These are phyloP conservation scores for Xylocampa areola DNA, from an alignment of 2,888 invertebrate species.

Conservation along the genomic window DNA sequence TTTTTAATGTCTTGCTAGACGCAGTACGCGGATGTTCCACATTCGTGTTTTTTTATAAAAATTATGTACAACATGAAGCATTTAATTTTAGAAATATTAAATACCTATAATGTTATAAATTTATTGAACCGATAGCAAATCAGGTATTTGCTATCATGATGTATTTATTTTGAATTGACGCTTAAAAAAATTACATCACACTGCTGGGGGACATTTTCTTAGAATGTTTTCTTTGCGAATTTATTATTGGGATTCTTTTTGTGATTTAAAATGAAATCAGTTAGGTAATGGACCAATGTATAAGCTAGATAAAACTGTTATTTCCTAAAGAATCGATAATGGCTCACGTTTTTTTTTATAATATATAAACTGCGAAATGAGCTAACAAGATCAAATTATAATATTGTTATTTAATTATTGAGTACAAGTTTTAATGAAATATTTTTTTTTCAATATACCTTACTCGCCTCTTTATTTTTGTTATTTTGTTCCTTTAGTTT, in stretches of 20 bases:
- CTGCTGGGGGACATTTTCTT: conserved; percentile 74
- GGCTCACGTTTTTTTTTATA: conserved; percentile 81
- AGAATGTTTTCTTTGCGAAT: conserved; percentile 71
- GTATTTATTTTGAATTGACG: conserved; percentile 83
- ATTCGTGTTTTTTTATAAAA: conserved; percentile 68
- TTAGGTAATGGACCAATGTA: conserved; percentile 86
- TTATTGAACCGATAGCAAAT: conserved; percentile 77
- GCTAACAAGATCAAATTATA: conserved; percentile 88
- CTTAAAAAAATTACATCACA: conserved; percentile 85
- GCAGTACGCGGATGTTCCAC: conserved; percentile 65
- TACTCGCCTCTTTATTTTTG: conserved; percentile 87
- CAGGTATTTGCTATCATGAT: conserved; percentile 75
- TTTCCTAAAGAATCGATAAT: conserved; percentile 70
- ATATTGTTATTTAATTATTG: conserved; percentile 90
- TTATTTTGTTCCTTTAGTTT: conserved; percentile 89
- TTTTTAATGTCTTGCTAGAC: conserved; percentile 69
- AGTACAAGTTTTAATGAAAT: conserved; percentile 89
- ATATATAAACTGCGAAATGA: conserved; percentile 77
- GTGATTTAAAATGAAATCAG: conserved; percentile 65
- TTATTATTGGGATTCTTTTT: conserved; percentile 66
- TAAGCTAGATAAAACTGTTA: conserved; percentile 78
- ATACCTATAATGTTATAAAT: conserved; percentile 82
- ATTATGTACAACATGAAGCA: conserved; percentile 88
- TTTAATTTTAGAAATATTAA: conserved; percentile 89
- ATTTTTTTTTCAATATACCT: conserved; percentile 87